A percentile compares a stretch with the other conserved stretches of the same genome.
Evolutionary conservation across 2,888 invertebrate genomes (phyloP).

Genomic region (Pomacea canaliculata): DNA sequence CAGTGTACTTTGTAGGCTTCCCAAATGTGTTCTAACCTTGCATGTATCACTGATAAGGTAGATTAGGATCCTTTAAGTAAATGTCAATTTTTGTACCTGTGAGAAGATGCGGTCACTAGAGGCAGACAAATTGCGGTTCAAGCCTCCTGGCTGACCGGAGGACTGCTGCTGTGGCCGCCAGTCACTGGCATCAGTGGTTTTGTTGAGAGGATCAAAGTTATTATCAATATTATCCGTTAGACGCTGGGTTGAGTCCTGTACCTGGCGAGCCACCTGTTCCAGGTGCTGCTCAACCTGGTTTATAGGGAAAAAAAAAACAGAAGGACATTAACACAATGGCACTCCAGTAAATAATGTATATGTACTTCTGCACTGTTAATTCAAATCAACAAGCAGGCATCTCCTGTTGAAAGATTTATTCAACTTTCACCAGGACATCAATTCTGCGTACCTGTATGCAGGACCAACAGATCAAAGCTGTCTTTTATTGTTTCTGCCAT

Average conservation of each 20-base stretch:
- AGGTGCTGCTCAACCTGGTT: constrained; percentile 37
- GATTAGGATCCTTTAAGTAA: too few relatives aligned
- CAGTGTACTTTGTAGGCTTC: too few relatives aligned
- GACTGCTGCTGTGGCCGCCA: neutral
- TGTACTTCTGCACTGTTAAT: too few relatives aligned
- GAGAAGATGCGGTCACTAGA: constrained; percentile 24
- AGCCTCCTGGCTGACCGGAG: constrained; percentile 2
- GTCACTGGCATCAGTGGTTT: neutral
- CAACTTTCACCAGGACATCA: too few relatives aligned
- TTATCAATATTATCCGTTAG: constrained; percentile 54
- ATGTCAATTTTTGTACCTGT: constrained; percentile 1
- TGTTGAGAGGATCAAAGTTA: constrained; percentile 21
- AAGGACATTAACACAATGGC: neutral
- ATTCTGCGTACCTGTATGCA: too few relatives aligned
- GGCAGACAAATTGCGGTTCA: constrained; percentile 18
- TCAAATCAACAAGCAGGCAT: too few relatives aligned
- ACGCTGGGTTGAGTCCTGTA: constrained; percentile 58
- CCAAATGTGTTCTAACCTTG: too few relatives aligned
- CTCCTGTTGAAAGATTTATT: too few relatives aligned
- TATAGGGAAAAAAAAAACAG: neutral
- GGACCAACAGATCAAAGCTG: too few relatives aligned
- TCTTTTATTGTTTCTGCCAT: too few relatives aligned
- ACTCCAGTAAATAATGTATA: too few relatives aligned
- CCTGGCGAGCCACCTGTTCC: constrained; percentile 55
- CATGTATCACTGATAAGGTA: too few relatives aligned